These are phyloP conservation scores for Takifugu ocellatus DNA, from an alignment of 2,797 vertebrate species.

Conservation along the genomic window DNA sequence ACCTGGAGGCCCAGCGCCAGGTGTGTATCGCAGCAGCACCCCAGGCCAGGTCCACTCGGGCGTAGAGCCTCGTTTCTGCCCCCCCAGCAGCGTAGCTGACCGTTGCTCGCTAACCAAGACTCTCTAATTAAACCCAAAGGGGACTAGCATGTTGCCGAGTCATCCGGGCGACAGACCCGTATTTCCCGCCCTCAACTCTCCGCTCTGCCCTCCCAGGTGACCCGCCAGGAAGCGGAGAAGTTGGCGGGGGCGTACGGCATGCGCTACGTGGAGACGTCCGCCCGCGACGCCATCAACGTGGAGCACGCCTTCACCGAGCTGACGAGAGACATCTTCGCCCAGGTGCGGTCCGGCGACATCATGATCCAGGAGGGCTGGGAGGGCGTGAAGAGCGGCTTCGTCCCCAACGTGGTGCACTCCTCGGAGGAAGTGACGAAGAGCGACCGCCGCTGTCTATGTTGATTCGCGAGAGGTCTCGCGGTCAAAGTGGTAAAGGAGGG, in stretches of 20 bases:
- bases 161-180: no score
- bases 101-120: no score
- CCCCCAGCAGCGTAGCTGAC: no score
- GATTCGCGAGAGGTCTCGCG: constrained; percentile 61
- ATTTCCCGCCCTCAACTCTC: no score
- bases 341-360: constrained; percentile 94
- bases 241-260: constrained; percentile 91
- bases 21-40: constrained; percentile 28
- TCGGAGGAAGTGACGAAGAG: constrained; percentile 98
- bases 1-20: constrained; percentile 92
- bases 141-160: no score
- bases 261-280: constrained; percentile 97
- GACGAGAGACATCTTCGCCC: constrained; percentile 93
- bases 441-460: constrained; percentile 94
- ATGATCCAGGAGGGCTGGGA: constrained; percentile 98
- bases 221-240: constrained; percentile 93
- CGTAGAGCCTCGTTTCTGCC: no score
- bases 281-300: constrained; percentile 96
- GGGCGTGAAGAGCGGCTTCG: constrained; percentile 97
- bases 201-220: constrained; percentile 69
- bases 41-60: no score
- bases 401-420: constrained; percentile 96
- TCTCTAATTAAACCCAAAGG: no score
- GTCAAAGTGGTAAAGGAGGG: constrained; percentile 19
- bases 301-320: constrained; percentile 98